These are phyloP conservation scores for Trematomus bernacchii DNA, from an alignment of 2,797 vertebrate genomes.

Conservation along the genomic window DNA sequence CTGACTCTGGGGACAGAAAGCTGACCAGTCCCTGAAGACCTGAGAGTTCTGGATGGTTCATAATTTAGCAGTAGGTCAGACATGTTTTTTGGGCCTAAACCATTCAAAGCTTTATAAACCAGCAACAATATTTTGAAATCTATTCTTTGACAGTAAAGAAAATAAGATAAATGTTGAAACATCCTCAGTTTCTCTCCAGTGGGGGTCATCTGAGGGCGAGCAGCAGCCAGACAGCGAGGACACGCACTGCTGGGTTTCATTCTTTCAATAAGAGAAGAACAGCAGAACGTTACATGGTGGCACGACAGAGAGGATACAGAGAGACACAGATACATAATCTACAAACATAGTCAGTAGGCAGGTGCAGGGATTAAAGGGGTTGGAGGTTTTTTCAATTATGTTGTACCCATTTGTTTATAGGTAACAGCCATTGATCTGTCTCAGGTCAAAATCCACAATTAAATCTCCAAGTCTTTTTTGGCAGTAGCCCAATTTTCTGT, in stretches of 20 bases:
- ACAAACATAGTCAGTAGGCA: not conserved
- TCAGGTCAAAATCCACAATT: not conserved
- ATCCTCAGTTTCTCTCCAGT: constrained; percentile 16
- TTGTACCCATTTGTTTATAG: too few relatives aligned
- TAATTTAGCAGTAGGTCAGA: too few relatives aligned
- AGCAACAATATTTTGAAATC: too few relatives aligned
- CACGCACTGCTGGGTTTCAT: not conserved
- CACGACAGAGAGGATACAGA: not conserved
- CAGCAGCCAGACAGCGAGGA: not conserved
- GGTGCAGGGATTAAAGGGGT: not conserved
- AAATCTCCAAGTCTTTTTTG: not conserved
- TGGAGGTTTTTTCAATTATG: too few relatives aligned
- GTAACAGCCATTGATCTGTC: too few relatives aligned
- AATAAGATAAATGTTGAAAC: constrained; percentile 15
- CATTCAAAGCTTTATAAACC: too few relatives aligned
- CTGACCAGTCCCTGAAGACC: too few relatives aligned
- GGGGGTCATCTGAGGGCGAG: constrained; percentile 13
- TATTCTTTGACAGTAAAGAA: not conserved
- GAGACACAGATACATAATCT: not conserved
- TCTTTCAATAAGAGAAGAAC: not conserved
- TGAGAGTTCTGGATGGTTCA: too few relatives aligned
- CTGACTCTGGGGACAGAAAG: too few relatives aligned
- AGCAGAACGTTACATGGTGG: not conserved
- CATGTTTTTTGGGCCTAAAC: too few relatives aligned
- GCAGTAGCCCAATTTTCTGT: not conserved